Base-by-base conservation (phyloP, 2,113 vertebrate species). In the Colistium nudipinnis region DNA sequence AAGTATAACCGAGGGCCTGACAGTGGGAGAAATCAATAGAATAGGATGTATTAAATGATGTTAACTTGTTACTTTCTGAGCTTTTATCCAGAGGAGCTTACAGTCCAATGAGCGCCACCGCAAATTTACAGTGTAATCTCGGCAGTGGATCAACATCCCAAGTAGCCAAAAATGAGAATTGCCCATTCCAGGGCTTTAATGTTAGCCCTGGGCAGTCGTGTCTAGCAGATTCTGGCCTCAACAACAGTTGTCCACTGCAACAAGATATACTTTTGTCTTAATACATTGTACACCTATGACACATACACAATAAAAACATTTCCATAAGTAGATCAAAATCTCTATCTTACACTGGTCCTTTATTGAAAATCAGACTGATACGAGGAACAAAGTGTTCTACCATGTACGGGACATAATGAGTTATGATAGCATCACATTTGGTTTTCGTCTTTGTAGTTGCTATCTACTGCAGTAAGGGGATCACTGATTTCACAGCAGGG, bases 11-110 rank as follows among this genome's bases (percentile, higher is more conserved):
- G 20, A 56, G 20, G 53, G 27, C 27, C 51, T 12, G 25, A 33
- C 56, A 76, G 74, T 55, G 49, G 57, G 30, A 63, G 44, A n/a
- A 45, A 78, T 76, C 76, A 69, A 65, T 71, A 36, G 20, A 69
- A 65, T 71, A 36, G 20, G 56, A 70, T 57, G 55, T 60, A 47
- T 57, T 39, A 49, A 45, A 25, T 49, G 49, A 57, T 74, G 24
- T 61, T 49, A 43, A n/a, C 20, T 48, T 52, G 39, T n/a, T 35
- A 70, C 28, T 73, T 65, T 48, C 24, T 12, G 7, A 33, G 25
- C 11, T 66, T 4, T 52, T 27, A 69, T 69, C 44, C 16, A 39
- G 43, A 74, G 27, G 54, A 33, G 27, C 49, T 67, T 61, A 31
- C 7, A 52, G 69, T 64, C 51, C 56, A 43, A n/a, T 4, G 3